phyloP scores from a whole-genome alignment of 2,113 vertebrate species.

The Nothobranchius furzeri region DNA sequence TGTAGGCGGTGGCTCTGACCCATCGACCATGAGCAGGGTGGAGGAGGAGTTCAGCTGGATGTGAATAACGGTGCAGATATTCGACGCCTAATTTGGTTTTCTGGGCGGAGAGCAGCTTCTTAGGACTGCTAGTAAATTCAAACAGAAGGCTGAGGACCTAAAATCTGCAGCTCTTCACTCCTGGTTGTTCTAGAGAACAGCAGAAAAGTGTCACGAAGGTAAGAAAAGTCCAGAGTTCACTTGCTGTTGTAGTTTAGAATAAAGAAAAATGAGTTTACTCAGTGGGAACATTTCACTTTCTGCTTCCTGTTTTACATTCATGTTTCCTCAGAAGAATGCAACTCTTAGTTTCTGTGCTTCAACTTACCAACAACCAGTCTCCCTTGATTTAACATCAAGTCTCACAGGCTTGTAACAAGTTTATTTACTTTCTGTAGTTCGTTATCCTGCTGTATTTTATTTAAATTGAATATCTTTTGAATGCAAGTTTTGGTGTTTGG shows the following conservation, averaged over 20 bases:
- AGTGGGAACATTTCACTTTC: background rate
- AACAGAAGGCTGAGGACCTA: conserved; percentile 26
- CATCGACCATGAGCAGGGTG: background rate
- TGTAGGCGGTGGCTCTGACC: background rate
- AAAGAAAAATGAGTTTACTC: too few relatives aligned
- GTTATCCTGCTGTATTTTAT: too few relatives aligned
- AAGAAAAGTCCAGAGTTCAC: background rate
- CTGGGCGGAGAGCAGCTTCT: conserved; percentile 56
- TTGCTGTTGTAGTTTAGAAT: background rate
- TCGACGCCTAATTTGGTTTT: conserved; percentile 70
- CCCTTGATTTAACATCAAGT: too few relatives aligned
- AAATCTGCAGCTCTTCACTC: conserved; percentile 4
- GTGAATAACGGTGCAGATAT: conserved; percentile 63
- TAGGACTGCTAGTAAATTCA: conserved; percentile 24
- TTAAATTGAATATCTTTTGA: too few relatives aligned
- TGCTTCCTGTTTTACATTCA: conserved; percentile 18
- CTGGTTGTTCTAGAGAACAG: conserved; percentile 32
- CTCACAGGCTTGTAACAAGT: too few relatives aligned
- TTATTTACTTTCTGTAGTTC: too few relatives aligned
- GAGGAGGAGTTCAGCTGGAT: conserved; percentile 32
- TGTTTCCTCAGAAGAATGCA: too few relatives aligned
- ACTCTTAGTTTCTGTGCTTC: too few relatives aligned
- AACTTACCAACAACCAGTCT: too few relatives aligned
- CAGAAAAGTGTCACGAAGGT: conserved; percentile 12
- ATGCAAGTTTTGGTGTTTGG: too few relatives aligned